Evolutionary conservation across 2,113 vertebrate species (phyloP).

Genomic region (Pyxicephalus adspersus): DNA sequence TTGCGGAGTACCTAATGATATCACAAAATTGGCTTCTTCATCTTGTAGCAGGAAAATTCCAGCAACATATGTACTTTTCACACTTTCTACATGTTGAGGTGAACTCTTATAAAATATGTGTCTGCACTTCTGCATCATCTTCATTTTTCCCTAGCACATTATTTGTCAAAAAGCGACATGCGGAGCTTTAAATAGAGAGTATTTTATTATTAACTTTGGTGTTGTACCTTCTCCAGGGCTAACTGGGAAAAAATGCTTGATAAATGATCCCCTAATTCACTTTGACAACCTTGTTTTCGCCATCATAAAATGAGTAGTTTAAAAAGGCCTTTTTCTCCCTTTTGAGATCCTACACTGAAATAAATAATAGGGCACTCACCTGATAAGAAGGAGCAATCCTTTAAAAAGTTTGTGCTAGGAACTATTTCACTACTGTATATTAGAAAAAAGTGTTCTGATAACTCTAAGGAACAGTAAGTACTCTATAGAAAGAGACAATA

Average conservation of each 20-base stretch:
- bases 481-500: too few species aligned
- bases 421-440: neutral
- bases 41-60: slow-evolving; percentile 23
- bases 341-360: slow-evolving; percentile 33
- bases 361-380: slow-evolving; percentile 32
- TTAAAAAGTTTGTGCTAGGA: slow-evolving; percentile 18
- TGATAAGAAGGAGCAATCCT: slow-evolving; percentile 41
- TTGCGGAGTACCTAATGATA: slow-evolving; percentile 43
- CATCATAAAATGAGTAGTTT: slow-evolving; percentile 40
- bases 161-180: slow-evolving; percentile 28
- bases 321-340: neutral
- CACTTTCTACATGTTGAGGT: slow-evolving; percentile 32
- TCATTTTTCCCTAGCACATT: slow-evolving; percentile 18
- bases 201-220: slow-evolving; percentile 39
- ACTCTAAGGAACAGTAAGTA: too few species aligned
- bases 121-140: slow-evolving; percentile 31
- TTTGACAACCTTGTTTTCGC: slow-evolving; percentile 53
- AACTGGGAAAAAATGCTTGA: slow-evolving; percentile 34
- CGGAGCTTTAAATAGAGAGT: slow-evolving; percentile 32
- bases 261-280: slow-evolving; percentile 48
- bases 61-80: slow-evolving; percentile 33
- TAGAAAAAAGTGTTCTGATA: too few species aligned
- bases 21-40: slow-evolving; percentile 35
- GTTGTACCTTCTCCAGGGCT: slow-evolving; percentile 35
- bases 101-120: slow-evolving; percentile 33